phyloP scores from a whole-genome alignment of 2,888 invertebrate species.

The Gymnoscelis rufifasciata region DNA sequence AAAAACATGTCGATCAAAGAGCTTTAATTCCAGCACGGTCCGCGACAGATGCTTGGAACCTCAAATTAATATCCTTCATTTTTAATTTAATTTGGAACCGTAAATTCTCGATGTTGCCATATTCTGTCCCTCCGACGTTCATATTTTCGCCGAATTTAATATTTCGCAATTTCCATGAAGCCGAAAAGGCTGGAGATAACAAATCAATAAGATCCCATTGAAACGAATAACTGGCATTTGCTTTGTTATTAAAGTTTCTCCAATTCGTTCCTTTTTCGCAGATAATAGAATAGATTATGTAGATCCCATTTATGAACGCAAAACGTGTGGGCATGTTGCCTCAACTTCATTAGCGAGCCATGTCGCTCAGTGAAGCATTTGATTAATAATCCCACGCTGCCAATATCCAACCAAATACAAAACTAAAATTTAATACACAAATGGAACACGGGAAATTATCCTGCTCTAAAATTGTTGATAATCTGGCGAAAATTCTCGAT shows the following conservation, averaged over 20 bases:
- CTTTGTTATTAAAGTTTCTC: background rate
- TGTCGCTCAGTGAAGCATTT: background rate
- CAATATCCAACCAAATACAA: slow-evolving; percentile 3
- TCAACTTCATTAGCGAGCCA: background rate
- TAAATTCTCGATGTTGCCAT: background rate
- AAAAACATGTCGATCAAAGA: slow-evolving; percentile 19
- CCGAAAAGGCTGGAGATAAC: background rate
- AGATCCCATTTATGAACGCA: too few relatives aligned
- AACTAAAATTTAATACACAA: slow-evolving; percentile 9
- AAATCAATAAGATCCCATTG: background rate
- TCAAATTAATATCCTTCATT: slow-evolving; percentile 12
- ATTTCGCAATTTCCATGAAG: slow-evolving; percentile 2
- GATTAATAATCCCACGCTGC: slow-evolving; percentile 5
- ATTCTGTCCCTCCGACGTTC: background rate
- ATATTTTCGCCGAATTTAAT: background rate
- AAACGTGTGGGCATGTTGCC: background rate
- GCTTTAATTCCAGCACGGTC: slow-evolving; percentile 9
- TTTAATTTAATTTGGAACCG: slow-evolving; percentile 7
- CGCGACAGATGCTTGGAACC: slow-evolving; percentile 16
- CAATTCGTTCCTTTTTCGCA: background rate
- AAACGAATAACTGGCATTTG: background rate
- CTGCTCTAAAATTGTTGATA: slow-evolving; percentile 11
- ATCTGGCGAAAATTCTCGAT: slow-evolving; percentile 11
- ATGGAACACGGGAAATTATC: slow-evolving; percentile 9
- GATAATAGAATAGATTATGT: too few relatives aligned